Base-by-base conservation (phyloP, 2,797 vertebrate species). In the Erethizon dorsatum region DNA sequence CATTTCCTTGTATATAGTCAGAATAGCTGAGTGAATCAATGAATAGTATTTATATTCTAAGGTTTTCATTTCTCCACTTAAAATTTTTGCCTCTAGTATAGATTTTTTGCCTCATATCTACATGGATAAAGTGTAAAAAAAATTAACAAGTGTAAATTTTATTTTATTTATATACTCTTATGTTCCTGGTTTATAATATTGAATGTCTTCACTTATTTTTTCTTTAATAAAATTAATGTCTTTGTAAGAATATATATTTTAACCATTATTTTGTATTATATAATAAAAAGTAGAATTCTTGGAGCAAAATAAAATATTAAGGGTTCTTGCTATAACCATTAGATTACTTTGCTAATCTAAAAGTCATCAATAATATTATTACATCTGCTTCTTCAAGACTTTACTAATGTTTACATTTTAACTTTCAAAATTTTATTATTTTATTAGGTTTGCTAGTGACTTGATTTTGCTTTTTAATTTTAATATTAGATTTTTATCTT, bases 211-310 rank as follows among this genome's bases (percentile, higher is more conserved):
- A 61, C 45, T 31, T 83, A 59, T 88, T 94, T 89, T 45, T 82
- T 95, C 59, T n/a, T 41, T 78, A 31, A 79, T 92, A 80, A 95
- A 94, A 61, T 91, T 88, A 89, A 57, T 33, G 17, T 92, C 0
- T 73, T 86, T 89, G 3, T 89, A 86, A 67, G 41, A 77, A 75
- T 94, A 11, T 33, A 52, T 24, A 83, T 89, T 73, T 31, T 63
- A 79, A 73, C n/a, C 11, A 47, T 54, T 83, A 18, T 3, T 57
- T 83, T 87, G 17, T 50, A 11, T 71, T 85, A 22, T 73, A 80
- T 85, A 47, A 91, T 50, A 59, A 65, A 95, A 83, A 65, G 18
- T 59, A 82, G 31, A 80, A 69, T 47, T 84, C 22, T 54, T 85
- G 17, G 15, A 86, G 73, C 18, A 84, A 90, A 89, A 45, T 79